Evolutionary conservation across 2,797 vertebrate species (phyloP).

Genomic region (Galago senegalensis): DNA sequence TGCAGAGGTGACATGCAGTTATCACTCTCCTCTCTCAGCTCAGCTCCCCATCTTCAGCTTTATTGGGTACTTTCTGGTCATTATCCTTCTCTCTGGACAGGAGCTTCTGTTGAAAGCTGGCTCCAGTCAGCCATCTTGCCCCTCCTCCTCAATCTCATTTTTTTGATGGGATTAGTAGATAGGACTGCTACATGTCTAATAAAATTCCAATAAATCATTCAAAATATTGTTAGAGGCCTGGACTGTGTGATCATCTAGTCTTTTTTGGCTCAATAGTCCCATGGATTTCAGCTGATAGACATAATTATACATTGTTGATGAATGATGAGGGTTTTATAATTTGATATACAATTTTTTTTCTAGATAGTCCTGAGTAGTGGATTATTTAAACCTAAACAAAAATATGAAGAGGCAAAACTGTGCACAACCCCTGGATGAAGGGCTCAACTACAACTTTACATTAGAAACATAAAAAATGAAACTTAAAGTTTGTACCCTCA

Average conservation of each 20-base stretch:
- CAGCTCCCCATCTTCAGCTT: too few relatives aligned
- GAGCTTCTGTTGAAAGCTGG: too few relatives aligned
- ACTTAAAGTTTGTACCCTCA: too few relatives aligned
- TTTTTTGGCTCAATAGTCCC: neutral
- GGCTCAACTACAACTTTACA: too few relatives aligned
- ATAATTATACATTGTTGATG: neutral
- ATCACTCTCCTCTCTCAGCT: too few relatives aligned
- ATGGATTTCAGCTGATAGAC: neutral
- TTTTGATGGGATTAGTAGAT: neutral
- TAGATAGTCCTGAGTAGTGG: neutral
- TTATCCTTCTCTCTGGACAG: too few relatives aligned
- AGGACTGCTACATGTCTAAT: neutral
- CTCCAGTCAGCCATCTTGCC: too few relatives aligned
- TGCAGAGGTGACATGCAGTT: too few relatives aligned
- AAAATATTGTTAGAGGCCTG: neutral
- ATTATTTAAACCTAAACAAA: constrained; percentile 8
- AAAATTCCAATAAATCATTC: constrained; percentile 2
- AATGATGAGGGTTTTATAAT: neutral
- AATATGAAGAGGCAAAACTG: constrained; percentile 7
- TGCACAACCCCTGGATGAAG: too few relatives aligned
- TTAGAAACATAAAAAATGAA: too few relatives aligned
- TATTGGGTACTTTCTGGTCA: too few relatives aligned
- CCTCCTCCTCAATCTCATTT: neutral
- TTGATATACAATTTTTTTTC: neutral
- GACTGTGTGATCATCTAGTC: neutral